These are phyloP conservation scores for Sinocyclocheilus rhinocerous DNA, from an alignment of 2,113 vertebrate genomes.

Conservation along the genomic window DNA sequence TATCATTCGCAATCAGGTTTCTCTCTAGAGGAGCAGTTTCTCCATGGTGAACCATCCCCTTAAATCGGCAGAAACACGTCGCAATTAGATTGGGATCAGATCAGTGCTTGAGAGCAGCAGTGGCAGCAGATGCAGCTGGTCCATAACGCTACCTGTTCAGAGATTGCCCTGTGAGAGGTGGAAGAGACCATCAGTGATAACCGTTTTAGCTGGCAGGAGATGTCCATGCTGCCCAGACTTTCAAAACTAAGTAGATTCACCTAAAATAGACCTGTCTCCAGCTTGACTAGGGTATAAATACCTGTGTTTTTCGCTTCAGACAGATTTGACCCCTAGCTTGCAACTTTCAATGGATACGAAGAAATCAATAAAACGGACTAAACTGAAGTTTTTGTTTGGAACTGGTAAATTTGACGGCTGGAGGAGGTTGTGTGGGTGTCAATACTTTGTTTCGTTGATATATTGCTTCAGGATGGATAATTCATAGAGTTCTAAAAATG, in stretches of 20 bases:
- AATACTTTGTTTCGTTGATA: background rate
- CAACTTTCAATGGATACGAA: background rate
- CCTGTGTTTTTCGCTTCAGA: background rate
- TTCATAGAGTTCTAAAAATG: conserved; percentile 38
- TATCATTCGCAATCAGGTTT: conserved; percentile 55
- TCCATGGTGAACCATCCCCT: conserved; percentile 5
- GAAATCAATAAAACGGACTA: background rate
- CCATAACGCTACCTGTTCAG: no score
- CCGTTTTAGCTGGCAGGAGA: conserved; percentile 10
- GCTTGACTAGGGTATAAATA: background rate
- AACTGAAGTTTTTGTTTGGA: background rate
- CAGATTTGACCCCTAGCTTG: conserved; percentile 10
- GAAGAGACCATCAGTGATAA: background rate
- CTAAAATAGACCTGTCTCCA: conserved; percentile 60
- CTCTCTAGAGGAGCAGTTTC: conserved; percentile 44
- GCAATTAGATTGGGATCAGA: conserved; percentile 47
- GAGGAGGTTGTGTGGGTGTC: background rate
- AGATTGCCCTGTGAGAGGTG: conserved; percentile 4
- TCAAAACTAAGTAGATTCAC: conserved; percentile 62
- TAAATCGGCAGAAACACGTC: conserved; percentile 29
- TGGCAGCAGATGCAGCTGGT: background rate
- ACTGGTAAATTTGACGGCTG: background rate
- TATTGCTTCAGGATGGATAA: background rate
- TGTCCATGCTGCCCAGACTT: conserved; percentile 19
- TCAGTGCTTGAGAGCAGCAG: conserved; percentile 23